These are phyloP conservation scores for Haliclystus octoradiatus DNA, from an alignment of 30 jellyfish, hydroid and myxozoan genomes.

Conservation along the genomic window DNA sequence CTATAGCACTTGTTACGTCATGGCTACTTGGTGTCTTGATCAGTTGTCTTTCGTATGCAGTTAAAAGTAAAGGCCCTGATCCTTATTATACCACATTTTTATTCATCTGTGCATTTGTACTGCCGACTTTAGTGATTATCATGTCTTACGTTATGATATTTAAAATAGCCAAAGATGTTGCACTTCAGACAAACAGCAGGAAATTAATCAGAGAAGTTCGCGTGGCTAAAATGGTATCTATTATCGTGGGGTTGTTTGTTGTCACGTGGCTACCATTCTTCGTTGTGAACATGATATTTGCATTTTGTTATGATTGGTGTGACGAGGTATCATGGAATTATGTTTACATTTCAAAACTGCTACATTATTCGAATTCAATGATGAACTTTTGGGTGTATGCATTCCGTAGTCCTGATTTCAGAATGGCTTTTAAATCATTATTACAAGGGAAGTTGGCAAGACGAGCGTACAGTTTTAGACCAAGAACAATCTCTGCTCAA, in stretches of 20 bases:
- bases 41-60: slow-evolving; percentile 2
- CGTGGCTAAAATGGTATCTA: slow-evolving; percentile 69
- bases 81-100: slow-evolving; percentile 5
- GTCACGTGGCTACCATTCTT: slow-evolving; percentile 87
- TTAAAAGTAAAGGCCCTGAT: neutral
- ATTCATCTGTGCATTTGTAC: slow-evolving; percentile 29
- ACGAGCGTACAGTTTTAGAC: no score
- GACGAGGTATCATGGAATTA: slow-evolving; percentile 8
- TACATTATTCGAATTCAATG: slow-evolving; percentile 72
- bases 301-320: slow-evolving; percentile 37
- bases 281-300: slow-evolving; percentile 28
- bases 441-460: neutral
- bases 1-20: slow-evolving; percentile 32
- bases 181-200: slow-evolving; percentile 28
- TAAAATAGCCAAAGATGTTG: slow-evolving; percentile 41
- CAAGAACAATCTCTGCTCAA: no score
- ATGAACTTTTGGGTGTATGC: slow-evolving; percentile 86
- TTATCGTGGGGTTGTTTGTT: slow-evolving; percentile 66
- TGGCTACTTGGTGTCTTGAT: slow-evolving; percentile 55
- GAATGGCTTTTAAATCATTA: slow-evolving; percentile 59
- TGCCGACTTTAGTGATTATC: slow-evolving; percentile 42
- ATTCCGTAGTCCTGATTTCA: slow-evolving; percentile 79
- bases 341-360: slow-evolving; percentile 16
- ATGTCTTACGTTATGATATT: slow-evolving; percentile 54
- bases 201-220: slow-evolving; percentile 47